Base-by-base conservation (phyloP, 2,797 vertebrate species). In the Cryptoblepharus egeriae region DNA sequence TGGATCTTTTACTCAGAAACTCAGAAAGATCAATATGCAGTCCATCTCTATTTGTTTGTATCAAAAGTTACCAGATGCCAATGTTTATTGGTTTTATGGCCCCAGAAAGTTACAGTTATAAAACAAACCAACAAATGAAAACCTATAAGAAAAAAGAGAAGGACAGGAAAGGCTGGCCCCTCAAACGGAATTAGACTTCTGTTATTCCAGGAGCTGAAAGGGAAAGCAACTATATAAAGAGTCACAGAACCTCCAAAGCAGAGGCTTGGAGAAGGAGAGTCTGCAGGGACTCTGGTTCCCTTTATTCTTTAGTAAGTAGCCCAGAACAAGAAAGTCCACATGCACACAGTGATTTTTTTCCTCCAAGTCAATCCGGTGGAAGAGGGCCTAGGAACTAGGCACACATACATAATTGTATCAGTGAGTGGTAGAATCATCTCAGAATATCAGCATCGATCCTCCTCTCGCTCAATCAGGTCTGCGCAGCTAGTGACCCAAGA, bases 61-160 rank as follows among this genome's bases (percentile, higher is more conserved):
- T 84, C 70, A 84, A 84, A 72, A 84, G 79, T 69, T 58, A 57
- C 30, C 73, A 64, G 60, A 75, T 71, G 72, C 64, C 72, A 80
- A 85, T n/a, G 7, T 85, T 85, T 85, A 85, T 85, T 85, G 42
- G 45, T 75, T 79, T 79, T 60, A 68, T 49, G 55, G 82, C 71
- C 61, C 76, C 70, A 75, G 77, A 61, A 84, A 79, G 79, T 79
- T 68, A 80, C 55, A 76, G n/a, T 64, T 76, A 37, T 75, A 75
- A 69, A 84, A 79, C 42, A 52, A 55, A 35, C 28, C 10, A 68
- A 76, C 60, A 73, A n/a, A 70, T 71, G 39, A 67, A 84, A 84
- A 74, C 63, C 63, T 63, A 84, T 74, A 79, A 52, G 73, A 74
- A 84, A 68, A 55, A 57, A 4, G 18, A 37, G 30, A 18, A 32